These are phyloP conservation scores for Eupleurogrammus muticus DNA, from an alignment of 2,797 vertebrate species.

Conservation along the genomic window DNA sequence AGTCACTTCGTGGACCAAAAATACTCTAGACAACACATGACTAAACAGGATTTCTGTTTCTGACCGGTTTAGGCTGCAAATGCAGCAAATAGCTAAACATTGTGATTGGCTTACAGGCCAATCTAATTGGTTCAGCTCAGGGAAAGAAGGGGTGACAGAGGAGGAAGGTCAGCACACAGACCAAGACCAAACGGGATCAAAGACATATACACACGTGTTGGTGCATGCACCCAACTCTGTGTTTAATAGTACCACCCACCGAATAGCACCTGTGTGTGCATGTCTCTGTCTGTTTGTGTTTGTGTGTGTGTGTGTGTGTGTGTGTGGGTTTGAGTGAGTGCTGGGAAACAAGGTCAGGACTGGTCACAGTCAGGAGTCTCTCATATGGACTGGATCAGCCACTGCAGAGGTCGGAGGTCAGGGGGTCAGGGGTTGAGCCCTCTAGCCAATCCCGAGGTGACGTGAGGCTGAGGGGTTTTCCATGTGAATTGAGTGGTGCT, in stretches of 20 bases:
- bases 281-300: conserved; percentile 13
- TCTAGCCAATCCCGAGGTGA: conserved; percentile 72
- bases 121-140: conserved; percentile 42
- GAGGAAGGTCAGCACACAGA: conserved; percentile 33
- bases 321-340: conserved; percentile 29
- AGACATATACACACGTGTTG: conserved; percentile 8
- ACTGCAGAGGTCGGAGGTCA: conserved; percentile 60
- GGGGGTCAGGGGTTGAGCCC: conserved; percentile 64
- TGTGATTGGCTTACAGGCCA: conserved; percentile 33
- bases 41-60: not conserved
- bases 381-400: conserved; percentile 81
- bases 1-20: not conserved
- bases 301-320: conserved; percentile 20
- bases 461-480: conserved; percentile 50
- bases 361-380: conserved; percentile 78
- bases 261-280: conserved; percentile 59
- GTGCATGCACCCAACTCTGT: conserved; percentile 25
- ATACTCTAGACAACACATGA: not conserved
- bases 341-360: conserved; percentile 52
- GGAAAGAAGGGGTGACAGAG: conserved; percentile 4
- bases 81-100: conserved; percentile 22
- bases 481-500: conserved; percentile 65
- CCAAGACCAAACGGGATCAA: conserved; percentile 48
- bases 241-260: conserved; percentile 54
- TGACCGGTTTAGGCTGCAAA: conserved; percentile 19